phyloP scores from a whole-genome alignment of 2,888 invertebrate genomes.

The Zelleria hepariella region DNA sequence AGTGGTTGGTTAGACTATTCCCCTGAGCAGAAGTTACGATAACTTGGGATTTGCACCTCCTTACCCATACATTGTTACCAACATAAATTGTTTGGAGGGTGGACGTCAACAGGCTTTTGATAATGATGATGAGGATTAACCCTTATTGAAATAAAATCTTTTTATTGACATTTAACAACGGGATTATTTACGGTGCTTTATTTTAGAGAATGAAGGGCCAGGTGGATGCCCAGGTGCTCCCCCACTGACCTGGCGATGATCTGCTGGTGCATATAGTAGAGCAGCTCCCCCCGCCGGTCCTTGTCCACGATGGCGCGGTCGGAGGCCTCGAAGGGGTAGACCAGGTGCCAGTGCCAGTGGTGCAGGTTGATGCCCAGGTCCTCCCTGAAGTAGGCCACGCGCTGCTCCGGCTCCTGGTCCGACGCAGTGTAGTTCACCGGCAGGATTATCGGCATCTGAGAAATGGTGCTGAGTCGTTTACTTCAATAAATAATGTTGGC shows the following conservation, averaged over 20 bases:
- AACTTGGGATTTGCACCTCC: too few species aligned
- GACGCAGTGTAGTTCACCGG: slow-evolving; percentile 83
- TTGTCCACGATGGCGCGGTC: slow-evolving; percentile 74
- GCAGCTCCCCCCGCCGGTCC: slow-evolving; percentile 83
- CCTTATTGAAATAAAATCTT: too few species aligned
- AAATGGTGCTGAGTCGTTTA: neutral
- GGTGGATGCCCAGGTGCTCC: too few species aligned
- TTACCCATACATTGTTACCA: too few species aligned
- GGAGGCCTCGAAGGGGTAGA: slow-evolving; percentile 82
- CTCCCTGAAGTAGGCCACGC: slow-evolving; percentile 87
- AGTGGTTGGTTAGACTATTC: neutral
- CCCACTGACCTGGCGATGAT: slow-evolving; percentile 73
- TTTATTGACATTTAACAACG: too few species aligned
- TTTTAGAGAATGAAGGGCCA: too few species aligned
- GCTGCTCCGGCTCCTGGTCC: slow-evolving; percentile 82
- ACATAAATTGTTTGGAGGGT: too few species aligned
- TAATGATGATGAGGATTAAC: too few species aligned
- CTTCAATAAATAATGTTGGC: too few species aligned
- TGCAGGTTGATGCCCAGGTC: slow-evolving; percentile 89
- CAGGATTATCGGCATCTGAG: slow-evolving; percentile 76
- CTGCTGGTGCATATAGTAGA: slow-evolving; percentile 86
- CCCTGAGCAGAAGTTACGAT: too few species aligned
- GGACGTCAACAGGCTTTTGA: too few species aligned
- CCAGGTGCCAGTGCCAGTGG: slow-evolving; percentile 94
- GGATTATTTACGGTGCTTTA: too few species aligned